These are phyloP conservation scores for Hydrolagus affinis DNA, from an alignment of 2,113 vertebrate species.

Conservation along the genomic window DNA sequence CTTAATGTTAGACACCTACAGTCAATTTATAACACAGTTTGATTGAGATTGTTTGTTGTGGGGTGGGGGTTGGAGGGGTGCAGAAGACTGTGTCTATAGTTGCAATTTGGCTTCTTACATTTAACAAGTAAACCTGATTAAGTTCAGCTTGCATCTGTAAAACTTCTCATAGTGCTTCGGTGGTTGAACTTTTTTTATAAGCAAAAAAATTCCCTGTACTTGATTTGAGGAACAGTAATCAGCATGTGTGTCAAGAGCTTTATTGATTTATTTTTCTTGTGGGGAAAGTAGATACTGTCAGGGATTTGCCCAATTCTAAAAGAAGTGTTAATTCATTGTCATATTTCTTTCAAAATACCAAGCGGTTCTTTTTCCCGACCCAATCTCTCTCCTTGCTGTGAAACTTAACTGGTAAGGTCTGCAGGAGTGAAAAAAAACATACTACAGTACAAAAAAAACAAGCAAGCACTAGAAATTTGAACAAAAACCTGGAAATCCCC, in stretches of 20 bases:
- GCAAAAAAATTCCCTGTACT: neutral
- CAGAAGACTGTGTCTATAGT: neutral
- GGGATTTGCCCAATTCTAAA: no score
- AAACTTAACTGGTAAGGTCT: no score
- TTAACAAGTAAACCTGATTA: neutral
- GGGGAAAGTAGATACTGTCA: no score
- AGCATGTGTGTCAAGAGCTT: neutral
- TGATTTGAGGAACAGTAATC: neutral
- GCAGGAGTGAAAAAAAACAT: no score
- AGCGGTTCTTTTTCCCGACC: no score
- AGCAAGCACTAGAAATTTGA: no score
- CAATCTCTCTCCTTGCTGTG: no score
- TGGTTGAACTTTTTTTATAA: neutral
- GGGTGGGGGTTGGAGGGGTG: neutral
- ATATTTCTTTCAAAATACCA: no score
- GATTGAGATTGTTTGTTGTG: neutral
- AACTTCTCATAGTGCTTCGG: neutral
- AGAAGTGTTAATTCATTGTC: no score
- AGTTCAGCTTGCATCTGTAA: neutral
- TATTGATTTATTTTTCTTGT: neutral
- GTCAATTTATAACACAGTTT: neutral
- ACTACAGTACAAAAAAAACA: no score
- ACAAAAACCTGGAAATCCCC: no score
- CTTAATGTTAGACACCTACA: constrained; percentile 33
- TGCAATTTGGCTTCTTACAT: neutral